Base-by-base conservation (phyloP, 2,888 invertebrate genomes). In the Synanthedon tipuliformis region DNA sequence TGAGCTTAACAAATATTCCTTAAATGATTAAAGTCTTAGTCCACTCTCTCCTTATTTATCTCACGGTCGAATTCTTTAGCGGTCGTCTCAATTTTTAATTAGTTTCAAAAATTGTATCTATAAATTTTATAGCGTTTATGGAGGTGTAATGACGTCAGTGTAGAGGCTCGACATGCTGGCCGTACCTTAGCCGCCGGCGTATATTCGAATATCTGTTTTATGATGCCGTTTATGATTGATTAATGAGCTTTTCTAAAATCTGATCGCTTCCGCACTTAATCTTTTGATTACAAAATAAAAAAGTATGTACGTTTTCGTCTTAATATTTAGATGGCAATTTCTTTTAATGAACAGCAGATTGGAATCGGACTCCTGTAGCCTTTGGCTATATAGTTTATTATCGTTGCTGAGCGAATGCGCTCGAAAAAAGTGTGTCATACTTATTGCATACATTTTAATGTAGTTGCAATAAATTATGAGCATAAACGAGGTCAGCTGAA, bases 61-160 rank as follows among this genome's bases (percentile, higher is more conserved):
- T 81, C 82, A 83, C 82, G 81, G 74, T 78, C 72, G 64, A 70
- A 74, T 63, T 73, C 74, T 71, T 73, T 75, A 78, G 78, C 75
- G 76, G 73, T 70, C 71, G 77, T 76, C 75, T 75, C 73, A 69
- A 75, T 80, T 79, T 79, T 84, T 82, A 84, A 84, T 83, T 81
- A 81, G 81, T 76, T 77, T 73, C 77, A 71, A 81, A 84, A 83
- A 81, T 83, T 75, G 78, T 76, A 75, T 70, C 70, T 73, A 82
- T 84, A 84, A 84, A 84, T 78, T 82, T 84, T 82, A 82, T 80
- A 75, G 75, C 78, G 72, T 75, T 34, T 70, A 73, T 69, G 64
- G 68, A 75, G 72, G 71, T 72, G 71, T 70, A 75, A 72, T 68
- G 73, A 65, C 63, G 66, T 65, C 63, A 67, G 66, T 55, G 5